These are phyloP conservation scores for Dendrocopos noguchii DNA, from an alignment of 2,113 vertebrate genomes.

Conservation along the genomic window DNA sequence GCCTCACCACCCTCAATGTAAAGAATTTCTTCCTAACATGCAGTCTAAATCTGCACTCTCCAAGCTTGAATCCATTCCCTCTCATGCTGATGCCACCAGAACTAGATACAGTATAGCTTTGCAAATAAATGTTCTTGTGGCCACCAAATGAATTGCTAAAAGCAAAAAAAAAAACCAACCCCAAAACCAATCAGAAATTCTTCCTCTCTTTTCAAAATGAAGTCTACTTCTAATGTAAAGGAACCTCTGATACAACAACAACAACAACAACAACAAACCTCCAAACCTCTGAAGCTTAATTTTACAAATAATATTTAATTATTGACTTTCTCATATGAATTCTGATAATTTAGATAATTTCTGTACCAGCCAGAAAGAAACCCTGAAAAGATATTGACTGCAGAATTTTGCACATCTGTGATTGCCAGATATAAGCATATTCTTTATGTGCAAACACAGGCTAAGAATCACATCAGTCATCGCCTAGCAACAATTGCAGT, in stretches of 20 bases:
- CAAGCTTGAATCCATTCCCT: too few relatives aligned
- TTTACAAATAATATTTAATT: constrained; percentile 10
- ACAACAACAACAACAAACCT: too few relatives aligned
- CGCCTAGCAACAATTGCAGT: not conserved
- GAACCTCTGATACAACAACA: not conserved
- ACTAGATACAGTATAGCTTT: not conserved
- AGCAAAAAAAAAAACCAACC: not conserved
- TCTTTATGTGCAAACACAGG: not conserved
- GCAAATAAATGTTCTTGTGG: constrained; percentile 1
- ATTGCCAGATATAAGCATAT: not conserved
- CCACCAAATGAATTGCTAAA: not conserved
- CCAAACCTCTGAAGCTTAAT: not conserved
- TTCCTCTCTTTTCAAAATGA: not conserved
- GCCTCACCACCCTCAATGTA: too few relatives aligned
- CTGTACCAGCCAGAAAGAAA: not conserved
- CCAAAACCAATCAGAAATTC: constrained; percentile 18
- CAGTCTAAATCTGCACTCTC: too few relatives aligned
- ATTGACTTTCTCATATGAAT: not conserved
- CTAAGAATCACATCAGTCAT: not conserved
- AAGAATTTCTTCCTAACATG: too few relatives aligned
- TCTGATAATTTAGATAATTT: constrained; percentile 17
- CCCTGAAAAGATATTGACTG: not conserved
- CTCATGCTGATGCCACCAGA: too few relatives aligned
- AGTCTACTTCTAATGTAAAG: not conserved
- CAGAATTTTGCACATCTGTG: not conserved